Percentiles rank a stretch among this genome's conserved stretches.
phyloP scores from a whole-genome alignment of 2,113 vertebrate genomes.

The Silurus glanis region DNA sequence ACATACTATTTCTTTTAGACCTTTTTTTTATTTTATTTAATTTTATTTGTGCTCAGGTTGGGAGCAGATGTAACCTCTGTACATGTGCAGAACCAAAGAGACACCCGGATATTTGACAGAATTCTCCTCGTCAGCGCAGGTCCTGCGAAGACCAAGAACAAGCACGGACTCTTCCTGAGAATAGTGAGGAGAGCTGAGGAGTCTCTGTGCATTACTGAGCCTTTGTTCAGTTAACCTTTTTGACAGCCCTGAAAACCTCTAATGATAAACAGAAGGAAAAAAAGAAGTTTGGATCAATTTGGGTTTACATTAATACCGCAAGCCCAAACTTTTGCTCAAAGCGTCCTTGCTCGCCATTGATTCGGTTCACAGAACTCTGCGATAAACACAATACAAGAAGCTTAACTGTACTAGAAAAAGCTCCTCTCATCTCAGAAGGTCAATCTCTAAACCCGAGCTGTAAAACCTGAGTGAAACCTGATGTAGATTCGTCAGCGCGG shows the following conservation, averaged over 20 bases:
- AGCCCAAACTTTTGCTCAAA: neutral
- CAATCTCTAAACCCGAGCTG: neutral
- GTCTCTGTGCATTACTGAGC: neutral
- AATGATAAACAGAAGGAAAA: neutral
- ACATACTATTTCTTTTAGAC: no score
- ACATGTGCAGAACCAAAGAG: neutral
- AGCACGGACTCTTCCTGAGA: no score
- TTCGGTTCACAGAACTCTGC: conserved; percentile 14
- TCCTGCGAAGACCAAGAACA: neutral
- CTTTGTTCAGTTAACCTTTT: neutral
- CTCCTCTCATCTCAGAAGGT: conserved; percentile 24
- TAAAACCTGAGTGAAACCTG: neutral
- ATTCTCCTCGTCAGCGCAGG: neutral
- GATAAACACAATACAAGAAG: neutral
- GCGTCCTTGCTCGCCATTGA: neutral
- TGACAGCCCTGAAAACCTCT: neutral
- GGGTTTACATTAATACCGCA: neutral
- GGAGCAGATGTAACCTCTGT: neutral
- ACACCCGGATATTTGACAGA: neutral
- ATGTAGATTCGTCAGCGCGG: neutral
- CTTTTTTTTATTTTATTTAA: neutral
- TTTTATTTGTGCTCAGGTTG: neutral
- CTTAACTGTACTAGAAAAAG: conserved; percentile 8
- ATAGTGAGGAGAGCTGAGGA: neutral
- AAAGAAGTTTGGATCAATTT: neutral